Conservation (phyloP, 2,888 invertebrate species). For the Selenia dentaria region DNA sequence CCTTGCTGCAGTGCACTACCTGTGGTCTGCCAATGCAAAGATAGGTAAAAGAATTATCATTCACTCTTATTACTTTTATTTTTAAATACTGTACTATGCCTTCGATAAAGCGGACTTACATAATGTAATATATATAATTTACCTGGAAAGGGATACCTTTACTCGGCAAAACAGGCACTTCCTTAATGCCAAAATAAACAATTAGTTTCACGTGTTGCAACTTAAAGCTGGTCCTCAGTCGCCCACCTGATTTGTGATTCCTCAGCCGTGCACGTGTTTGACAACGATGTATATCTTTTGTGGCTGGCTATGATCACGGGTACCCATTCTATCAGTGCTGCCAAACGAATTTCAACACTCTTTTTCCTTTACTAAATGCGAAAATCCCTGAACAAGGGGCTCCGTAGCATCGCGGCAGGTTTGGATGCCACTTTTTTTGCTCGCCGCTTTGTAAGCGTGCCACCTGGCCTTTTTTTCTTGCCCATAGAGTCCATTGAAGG, state of each 20-base stretch:
- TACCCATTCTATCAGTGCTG: conserved; percentile 46
- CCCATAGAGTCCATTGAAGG: conserved; percentile 65
- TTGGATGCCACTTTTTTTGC: conserved; percentile 66
- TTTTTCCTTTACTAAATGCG: conserved; percentile 40
- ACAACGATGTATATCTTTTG: conserved; percentile 69
- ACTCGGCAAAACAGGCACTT: too few relatives aligned
- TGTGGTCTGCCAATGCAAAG: too few relatives aligned
- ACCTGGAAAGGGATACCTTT: too few relatives aligned
- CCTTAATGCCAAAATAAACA: conserved; percentile 48
- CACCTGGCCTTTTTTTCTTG: conserved; percentile 79
- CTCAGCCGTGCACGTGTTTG: conserved; percentile 73
- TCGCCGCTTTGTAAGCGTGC: conserved; percentile 65
- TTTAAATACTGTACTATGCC: too few relatives aligned
- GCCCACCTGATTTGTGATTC: conserved; percentile 73
- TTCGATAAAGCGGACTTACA: too few relatives aligned
- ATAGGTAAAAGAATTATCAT: too few relatives aligned
- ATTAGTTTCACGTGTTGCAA: conserved; percentile 48
- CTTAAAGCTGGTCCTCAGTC: conserved; percentile 35
- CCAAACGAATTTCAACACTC: conserved; percentile 57
- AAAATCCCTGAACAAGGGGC: conserved; percentile 42
- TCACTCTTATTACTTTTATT: too few relatives aligned
- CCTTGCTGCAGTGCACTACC: too few relatives aligned
- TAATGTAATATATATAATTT: too few relatives aligned
- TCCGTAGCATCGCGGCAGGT: conserved; percentile 48
- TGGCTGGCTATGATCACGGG: conserved; percentile 57